These are phyloP conservation scores for Cristatella mucedo DNA, from an alignment of 2,888 invertebrate species.

Conservation along the genomic window DNA sequence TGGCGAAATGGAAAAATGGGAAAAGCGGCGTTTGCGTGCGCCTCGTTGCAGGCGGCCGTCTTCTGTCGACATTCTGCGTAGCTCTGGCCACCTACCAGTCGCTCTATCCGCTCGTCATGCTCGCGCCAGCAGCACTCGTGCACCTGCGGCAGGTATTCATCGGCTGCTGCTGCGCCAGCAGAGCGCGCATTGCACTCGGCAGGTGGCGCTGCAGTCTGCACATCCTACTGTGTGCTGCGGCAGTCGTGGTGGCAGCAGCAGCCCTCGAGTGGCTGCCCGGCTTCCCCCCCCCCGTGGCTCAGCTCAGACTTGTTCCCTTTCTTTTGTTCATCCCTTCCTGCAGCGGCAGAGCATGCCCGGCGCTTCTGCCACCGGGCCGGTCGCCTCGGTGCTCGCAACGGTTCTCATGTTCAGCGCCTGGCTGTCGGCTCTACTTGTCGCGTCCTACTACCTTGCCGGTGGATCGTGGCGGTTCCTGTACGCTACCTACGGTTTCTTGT, in stretches of 20 bases:
- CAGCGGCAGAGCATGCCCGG: too few species aligned
- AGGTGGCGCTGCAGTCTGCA: too few species aligned
- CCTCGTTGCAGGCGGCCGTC: slow-evolving; percentile 41
- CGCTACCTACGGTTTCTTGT: slow-evolving; percentile 68
- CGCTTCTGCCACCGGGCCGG: neutral
- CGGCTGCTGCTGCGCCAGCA: too few species aligned
- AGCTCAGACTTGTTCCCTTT: too few species aligned
- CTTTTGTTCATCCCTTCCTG: too few species aligned
- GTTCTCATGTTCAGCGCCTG: slow-evolving; percentile 41
- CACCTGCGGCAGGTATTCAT: neutral
- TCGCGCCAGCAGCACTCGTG: slow-evolving; percentile 61
- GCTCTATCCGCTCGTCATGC: slow-evolving; percentile 54
- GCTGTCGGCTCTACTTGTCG: slow-evolving; percentile 45
- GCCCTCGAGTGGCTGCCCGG: too few species aligned
- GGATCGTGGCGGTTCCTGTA: slow-evolving; percentile 42
- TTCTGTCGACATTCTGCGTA: slow-evolving; percentile 51
- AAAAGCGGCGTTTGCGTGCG: too few species aligned
- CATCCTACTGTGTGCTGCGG: too few species aligned
- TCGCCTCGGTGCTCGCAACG: neutral
- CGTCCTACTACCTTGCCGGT: slow-evolving; percentile 50
- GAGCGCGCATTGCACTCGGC: too few species aligned
- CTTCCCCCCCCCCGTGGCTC: too few species aligned
- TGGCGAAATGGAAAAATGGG: too few species aligned
- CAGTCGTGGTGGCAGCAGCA: too few species aligned
- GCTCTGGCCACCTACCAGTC: slow-evolving; percentile 66